Evolutionary conservation across 2,888 invertebrate species (phyloP).

Genomic region (Dryobotodes eremita): DNA sequence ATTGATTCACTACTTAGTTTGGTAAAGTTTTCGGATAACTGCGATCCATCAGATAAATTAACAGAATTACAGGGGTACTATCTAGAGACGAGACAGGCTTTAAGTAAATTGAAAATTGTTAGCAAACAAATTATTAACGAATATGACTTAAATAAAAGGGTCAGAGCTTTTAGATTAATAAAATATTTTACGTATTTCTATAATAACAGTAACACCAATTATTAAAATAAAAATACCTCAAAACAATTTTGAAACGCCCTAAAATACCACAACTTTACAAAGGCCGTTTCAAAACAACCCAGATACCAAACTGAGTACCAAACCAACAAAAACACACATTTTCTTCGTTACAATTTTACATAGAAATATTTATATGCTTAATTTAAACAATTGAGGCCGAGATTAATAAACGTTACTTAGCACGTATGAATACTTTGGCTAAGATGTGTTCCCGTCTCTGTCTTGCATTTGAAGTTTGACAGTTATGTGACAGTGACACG

Average conservation of each 20-base stretch:
- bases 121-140: not conserved
- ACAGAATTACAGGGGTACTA: not conserved
- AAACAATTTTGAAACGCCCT: not conserved
- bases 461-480: not conserved
- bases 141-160: not conserved
- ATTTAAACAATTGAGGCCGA: constrained; percentile 20
- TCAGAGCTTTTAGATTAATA: not conserved
- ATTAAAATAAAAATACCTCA: not conserved
- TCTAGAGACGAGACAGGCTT: no score
- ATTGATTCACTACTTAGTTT: constrained; percentile 43
- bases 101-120: not conserved
- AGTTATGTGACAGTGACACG: no score
- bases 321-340: constrained; percentile 42
- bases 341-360: constrained; percentile 58
- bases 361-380: constrained; percentile 41
- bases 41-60: not conserved
- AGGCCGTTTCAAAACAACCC: not conserved
- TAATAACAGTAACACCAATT: constrained; percentile 4
- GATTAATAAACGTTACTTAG: not conserved
- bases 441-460: not conserved
- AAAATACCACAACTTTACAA: not conserved
- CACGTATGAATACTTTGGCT: not conserved
- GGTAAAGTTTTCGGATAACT: constrained; percentile 2
- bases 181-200: not conserved
- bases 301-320: constrained; percentile 31